Percentiles rank a stretch among this genome's conserved stretches.
Conservation (phyloP, 2,797 vertebrate genomes). For the Acanthurus tractus region DNA sequence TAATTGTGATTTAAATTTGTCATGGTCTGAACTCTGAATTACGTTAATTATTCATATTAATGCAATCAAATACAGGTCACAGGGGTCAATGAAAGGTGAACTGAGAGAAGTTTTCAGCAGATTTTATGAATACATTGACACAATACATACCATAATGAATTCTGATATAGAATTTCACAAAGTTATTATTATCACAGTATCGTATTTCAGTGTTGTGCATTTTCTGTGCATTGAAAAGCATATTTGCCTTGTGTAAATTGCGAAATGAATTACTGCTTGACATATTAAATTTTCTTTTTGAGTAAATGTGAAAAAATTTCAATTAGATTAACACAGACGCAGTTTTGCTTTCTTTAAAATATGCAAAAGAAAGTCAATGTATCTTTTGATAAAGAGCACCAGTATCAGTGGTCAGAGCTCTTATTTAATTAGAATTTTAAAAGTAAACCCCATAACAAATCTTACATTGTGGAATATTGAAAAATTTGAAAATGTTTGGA, state of each 20-base stretch:
- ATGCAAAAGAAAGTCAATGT: not conserved
- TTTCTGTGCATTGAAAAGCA: not conserved
- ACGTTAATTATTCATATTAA: not conserved
- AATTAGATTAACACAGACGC: not conserved
- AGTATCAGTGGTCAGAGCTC: not conserved
- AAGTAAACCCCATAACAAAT: not conserved
- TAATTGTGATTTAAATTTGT: not conserved
- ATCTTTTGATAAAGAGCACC: not conserved
- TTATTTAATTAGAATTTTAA: not conserved
- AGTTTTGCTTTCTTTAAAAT: not conserved
- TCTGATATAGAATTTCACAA: too few relatives aligned
- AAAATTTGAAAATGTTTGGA: too few relatives aligned
- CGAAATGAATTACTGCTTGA: not conserved
- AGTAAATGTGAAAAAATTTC: not conserved
- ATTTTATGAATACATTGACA: not conserved
- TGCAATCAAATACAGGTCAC: conserved; percentile 3
- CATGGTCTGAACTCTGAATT: not conserved
- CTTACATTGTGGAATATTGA: not conserved
- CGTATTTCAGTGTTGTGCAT: not conserved
- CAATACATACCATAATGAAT: not conserved
- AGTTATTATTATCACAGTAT: too few relatives aligned
- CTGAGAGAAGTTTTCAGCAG: not conserved
- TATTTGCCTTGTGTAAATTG: not conserved
- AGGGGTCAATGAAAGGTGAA: conserved; percentile 8
- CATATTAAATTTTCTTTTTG: not conserved